phyloP scores from a whole-genome alignment of 2,888 invertebrate genomes.

The Anaspis maculata region DNA sequence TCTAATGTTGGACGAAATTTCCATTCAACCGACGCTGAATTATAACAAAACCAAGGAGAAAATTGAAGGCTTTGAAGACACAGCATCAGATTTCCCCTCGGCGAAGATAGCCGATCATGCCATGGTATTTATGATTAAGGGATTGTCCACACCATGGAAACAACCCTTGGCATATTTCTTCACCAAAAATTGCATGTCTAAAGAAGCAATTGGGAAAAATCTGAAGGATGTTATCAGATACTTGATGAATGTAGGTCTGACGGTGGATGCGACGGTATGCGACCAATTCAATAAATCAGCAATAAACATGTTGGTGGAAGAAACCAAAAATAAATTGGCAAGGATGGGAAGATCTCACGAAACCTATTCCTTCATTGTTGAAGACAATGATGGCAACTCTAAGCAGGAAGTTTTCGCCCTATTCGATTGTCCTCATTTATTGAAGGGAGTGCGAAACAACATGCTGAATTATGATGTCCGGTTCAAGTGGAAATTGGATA shows the following conservation, averaged over 20 bases:
- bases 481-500: not conserved
- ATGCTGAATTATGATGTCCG: not conserved
- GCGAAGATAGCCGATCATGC: conserved; percentile 1
- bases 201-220: not conserved
- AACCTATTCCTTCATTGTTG: not conserved
- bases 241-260: not conserved
- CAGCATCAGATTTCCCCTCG: not conserved
- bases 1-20: conserved; percentile 1
- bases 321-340: not conserved
- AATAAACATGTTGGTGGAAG: not conserved
- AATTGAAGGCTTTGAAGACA: not conserved
- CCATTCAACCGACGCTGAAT: not conserved
- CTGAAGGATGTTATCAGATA: not conserved
- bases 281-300: conserved; percentile 1
- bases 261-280: not conserved
- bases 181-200: not conserved
- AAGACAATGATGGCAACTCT: too few species aligned
- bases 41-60: not conserved
- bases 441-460: not conserved
- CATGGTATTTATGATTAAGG: not conserved
- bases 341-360: not conserved
- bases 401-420: not conserved
- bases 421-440: not conserved
- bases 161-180: not conserved
- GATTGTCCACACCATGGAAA: not conserved